Evolutionary conservation across 2,113 vertebrate genomes (phyloP).

Genomic region (Rhodinocichla rosea): DNA sequence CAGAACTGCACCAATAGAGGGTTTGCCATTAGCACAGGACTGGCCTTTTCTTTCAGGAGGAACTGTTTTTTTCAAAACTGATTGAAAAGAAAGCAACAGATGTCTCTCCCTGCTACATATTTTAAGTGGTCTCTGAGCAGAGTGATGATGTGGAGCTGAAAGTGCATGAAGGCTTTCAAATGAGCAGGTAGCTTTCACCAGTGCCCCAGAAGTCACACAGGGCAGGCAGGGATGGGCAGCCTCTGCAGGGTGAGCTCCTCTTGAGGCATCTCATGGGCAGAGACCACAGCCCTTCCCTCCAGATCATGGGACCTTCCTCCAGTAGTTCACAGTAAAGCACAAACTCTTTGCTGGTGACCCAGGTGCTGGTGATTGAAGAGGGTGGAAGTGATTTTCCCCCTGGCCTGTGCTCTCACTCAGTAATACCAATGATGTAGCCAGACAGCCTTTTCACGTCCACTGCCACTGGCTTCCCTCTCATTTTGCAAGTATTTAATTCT

Average conservation of each 20-base stretch:
- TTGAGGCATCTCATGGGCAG: not conserved
- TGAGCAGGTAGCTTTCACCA: not conserved
- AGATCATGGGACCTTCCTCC: not conserved
- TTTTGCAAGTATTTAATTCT: not conserved
- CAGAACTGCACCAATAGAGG: not conserved
- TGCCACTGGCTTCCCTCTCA: not conserved
- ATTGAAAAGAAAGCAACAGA: not conserved
- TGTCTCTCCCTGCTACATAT: not conserved
- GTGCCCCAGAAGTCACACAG: not conserved
- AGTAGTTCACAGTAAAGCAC: not conserved
- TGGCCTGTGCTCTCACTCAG: too few relatives aligned
- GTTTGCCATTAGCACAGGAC: not conserved
- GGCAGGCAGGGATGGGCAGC: not conserved
- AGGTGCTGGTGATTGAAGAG: not conserved
- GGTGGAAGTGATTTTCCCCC: not conserved
- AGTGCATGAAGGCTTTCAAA: not conserved
- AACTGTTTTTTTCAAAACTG: not conserved
- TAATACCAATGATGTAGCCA: not conserved
- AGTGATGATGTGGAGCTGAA: not conserved
- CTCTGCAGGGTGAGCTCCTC: not conserved
- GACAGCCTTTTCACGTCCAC: not conserved
- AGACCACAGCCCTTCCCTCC: not conserved
- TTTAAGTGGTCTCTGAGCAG: not conserved
- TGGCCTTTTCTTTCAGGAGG: not conserved
- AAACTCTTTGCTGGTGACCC: not conserved